phyloP scores from a whole-genome alignment of 2,888 invertebrate genomes.

The Netelia fuscicornis region DNA sequence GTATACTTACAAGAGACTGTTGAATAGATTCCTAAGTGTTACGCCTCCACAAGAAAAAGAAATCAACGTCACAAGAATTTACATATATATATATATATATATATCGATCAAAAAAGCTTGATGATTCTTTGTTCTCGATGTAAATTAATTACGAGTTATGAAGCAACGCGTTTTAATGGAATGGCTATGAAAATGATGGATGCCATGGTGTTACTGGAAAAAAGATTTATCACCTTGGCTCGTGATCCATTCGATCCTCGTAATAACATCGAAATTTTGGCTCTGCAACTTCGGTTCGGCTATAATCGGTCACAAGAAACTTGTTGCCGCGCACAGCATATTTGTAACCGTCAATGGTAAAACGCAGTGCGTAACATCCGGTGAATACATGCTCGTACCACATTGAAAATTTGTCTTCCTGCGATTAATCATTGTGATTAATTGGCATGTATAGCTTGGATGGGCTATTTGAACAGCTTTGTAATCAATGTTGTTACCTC shows the following conservation, averaged over 20 bases:
- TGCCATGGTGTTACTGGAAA: neutral
- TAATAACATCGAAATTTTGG: slow-evolving; percentile 65
- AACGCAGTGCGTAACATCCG: slow-evolving; percentile 70
- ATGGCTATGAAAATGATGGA: neutral
- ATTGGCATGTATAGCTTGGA: neutral
- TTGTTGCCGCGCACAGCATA: slow-evolving; percentile 56
- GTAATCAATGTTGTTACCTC: slow-evolving; percentile 34
- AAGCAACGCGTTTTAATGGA: slow-evolving; percentile 20
- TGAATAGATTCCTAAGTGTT: slow-evolving; percentile 52
- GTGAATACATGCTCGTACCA: slow-evolving; percentile 67
- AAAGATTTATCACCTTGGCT: slow-evolving; percentile 40
- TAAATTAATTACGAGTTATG: neutral
- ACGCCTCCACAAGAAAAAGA: slow-evolving; percentile 49
- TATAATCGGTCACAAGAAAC: slow-evolving; percentile 63
- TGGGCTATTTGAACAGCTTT: neutral
- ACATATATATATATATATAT: neutral
- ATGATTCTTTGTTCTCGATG: neutral
- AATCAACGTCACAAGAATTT: slow-evolving; percentile 37
- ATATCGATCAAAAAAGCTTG: slow-evolving; percentile 1
- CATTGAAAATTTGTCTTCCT: slow-evolving; percentile 58
- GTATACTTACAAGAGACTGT: slow-evolving; percentile 46
- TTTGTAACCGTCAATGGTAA: slow-evolving; percentile 57
- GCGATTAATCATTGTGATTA: slow-evolving; percentile 28
- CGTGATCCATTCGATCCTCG: slow-evolving; percentile 35
- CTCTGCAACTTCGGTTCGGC: slow-evolving; percentile 57